Evolutionary conservation across 1,140 invertebrate genomes (phyloP), one percentile per base, ranked within the genome.

Genomic region (Drosophila murphyi): DNA sequence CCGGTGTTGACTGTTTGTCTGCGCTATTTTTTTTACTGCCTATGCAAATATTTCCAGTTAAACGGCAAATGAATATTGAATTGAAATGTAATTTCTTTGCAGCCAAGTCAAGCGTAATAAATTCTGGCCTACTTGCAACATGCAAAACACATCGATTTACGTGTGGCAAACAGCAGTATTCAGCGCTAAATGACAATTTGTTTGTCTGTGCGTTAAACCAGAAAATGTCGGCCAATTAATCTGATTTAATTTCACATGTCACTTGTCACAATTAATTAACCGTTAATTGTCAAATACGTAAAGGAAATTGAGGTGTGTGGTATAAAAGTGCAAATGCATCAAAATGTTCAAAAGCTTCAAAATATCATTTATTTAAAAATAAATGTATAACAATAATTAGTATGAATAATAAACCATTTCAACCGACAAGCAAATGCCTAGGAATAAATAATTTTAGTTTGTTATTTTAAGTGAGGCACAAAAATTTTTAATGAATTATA

Each of bases 191-290:
- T 35, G 32, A 52, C 63, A 52, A 48, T 32, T 43, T 20, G 6
- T n/a, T 31, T 31, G 20, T 28, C 29, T 56, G 43, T 47, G 20
- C 20, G 41, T 57, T 72, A 34, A 64, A 7, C 10, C 28, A 2
- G 20, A 37, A 54, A 43, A 20, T 70, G 65, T 41, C 52, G 50
- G 48, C 43, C 65, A 72, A 70, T 70, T 70, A 57, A n/a, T n/a
- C 29, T 37, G 34, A 70, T 62, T 74, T 74, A 57, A 62, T 72
- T 57, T 59, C 28, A 60, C 64, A 59, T 35, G 45, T 29, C 62
- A 52, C 54, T 72, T 72, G 54, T 7, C 63, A 54, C n/a, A n/a
- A 4, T 32, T 60, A 60, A 60, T 60, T 60, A 48, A 47, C 31
- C 32, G 43, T 41, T 57, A 43, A 43, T 43, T 43, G 39, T 7